Evolutionary conservation across 2,888 invertebrate species (phyloP).

Genomic region (Zygothrica quintamaculata): DNA sequence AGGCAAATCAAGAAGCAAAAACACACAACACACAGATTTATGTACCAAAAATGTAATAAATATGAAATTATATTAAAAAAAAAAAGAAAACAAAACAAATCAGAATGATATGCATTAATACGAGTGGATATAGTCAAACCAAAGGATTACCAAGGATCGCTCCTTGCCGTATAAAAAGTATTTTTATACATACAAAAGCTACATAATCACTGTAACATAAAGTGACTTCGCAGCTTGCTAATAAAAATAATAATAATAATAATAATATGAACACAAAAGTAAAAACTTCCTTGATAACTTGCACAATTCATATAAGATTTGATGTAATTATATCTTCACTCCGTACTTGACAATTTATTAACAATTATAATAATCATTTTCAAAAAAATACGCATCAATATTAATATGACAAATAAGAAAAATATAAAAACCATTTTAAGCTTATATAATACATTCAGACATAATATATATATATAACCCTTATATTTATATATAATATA

Average conservation of each 20-base stretch:
- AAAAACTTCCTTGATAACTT: constrained; percentile 18
- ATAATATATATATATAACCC: constrained; percentile 43
- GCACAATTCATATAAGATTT: constrained; percentile 30
- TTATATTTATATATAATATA: constrained; percentile 10
- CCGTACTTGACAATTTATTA: constrained; percentile 36
- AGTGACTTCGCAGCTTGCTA: constrained; percentile 7
- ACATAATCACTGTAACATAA: constrained; percentile 25
- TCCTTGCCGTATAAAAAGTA: no score
- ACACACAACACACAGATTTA: constrained; percentile 75
- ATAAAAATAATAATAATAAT: constrained; percentile 5
- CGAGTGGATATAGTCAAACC: constrained; percentile 36
- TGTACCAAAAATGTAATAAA: constrained; percentile 83
- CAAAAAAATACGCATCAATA: constrained; percentile 17
- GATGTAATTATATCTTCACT: constrained; percentile 46
- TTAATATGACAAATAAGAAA: constrained; percentile 9
- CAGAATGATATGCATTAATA: no score
- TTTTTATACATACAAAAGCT: not conserved
- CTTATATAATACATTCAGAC: constrained; percentile 49
- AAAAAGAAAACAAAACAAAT: constrained; percentile 25
- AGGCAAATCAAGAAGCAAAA: constrained; percentile 53
- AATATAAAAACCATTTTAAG: constrained; percentile 21
- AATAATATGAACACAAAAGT: not conserved
- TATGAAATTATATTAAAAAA: constrained; percentile 76
- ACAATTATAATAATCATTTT: constrained; percentile 13
- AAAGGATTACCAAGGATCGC: constrained; percentile 22